Base-by-base conservation (phyloP, 1,140 invertebrate species). In the Nebria ingens region DNA sequence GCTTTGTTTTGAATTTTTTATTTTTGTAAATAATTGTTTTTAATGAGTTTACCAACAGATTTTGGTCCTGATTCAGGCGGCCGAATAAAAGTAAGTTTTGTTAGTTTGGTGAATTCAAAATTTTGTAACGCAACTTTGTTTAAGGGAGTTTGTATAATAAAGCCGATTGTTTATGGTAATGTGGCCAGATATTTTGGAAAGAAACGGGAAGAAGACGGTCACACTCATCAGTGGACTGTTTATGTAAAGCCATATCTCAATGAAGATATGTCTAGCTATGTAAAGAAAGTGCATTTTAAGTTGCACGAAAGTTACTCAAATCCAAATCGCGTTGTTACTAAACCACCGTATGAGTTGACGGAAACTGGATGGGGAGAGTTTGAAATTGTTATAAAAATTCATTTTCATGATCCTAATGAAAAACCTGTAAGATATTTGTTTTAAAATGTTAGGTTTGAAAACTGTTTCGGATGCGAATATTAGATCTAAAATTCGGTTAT, bases 281-380 rank as follows among this genome's bases (percentile, higher is more conserved):
- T 98, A 0, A 98, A 97, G 70, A 97, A 98, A 75, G 86, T 98
- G 2, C 91, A 97, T 66, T 98, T 98, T 65, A 98, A 98, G 73
- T 72, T 99, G 1, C 96, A 98, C 67, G 95, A 98, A 70, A 97
- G 93, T 73, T 99, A 98, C 69, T 82, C 90, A 1, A 98, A 97
- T 73, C 89, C 87, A 4, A 97, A 93, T 68, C 77, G 96, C 67
- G 86, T 97, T 59, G 76, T 97, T 0, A 87, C 87, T 0, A 94
- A 95, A 69, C 93, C 94, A 2, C 97, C 97, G 0, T 99, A 97
- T 71, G 94, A 98, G 78, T 82, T 99, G 0, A 93, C 87, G 0
- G 97, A 99, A 76, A 99, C 97, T 52, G 97, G 97, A 1, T 99
- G 97, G 97, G 97, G 97, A 64, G 97, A 99, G 76, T 99, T 99